Percentiles rank a stretch among this genome's conserved stretches.
These are phyloP conservation scores for Onychostruthus taczanowskii DNA, from an alignment of 2,113 vertebrate species.

Conservation along the genomic window DNA sequence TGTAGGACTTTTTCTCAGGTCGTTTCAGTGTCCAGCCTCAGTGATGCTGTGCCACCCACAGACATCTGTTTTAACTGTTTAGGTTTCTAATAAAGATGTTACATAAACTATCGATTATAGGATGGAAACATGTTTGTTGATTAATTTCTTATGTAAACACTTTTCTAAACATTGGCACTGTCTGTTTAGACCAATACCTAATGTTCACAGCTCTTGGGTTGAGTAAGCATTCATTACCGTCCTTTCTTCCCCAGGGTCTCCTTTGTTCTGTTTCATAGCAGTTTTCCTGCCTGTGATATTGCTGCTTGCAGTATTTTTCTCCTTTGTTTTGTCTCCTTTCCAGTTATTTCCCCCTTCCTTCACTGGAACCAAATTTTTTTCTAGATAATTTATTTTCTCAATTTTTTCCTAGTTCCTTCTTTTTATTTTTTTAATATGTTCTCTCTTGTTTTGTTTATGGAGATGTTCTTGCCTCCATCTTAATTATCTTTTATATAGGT, in stretches of 20 bases:
- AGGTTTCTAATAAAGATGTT: not conserved
- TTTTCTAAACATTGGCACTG: not conserved
- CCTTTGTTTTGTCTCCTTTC: not conserved
- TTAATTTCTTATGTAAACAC: not conserved
- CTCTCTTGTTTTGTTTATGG: not conserved
- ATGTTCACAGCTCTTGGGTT: not conserved
- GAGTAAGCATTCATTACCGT: not conserved
- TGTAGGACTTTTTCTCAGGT: not conserved
- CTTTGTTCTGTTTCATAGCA: not conserved
- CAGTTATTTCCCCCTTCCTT: not conserved
- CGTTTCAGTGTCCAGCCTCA: not conserved
- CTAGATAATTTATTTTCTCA: not conserved
- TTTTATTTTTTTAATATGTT: not conserved
- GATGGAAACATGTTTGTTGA: not conserved
- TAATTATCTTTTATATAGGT: not conserved
- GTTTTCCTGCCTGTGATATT: not conserved
- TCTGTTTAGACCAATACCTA: not conserved
- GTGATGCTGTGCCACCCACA: not conserved
- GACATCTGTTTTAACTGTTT: not conserved
- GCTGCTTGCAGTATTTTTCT: not conserved
- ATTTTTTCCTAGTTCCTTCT: not conserved
- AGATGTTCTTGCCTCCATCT: not conserved
- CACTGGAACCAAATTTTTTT: not conserved
- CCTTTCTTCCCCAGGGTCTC: not conserved
- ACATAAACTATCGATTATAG: not conserved